A percentile compares a stretch with the other conserved stretches of the same genome.
Evolutionary conservation across 30 jellyfish, hydroid and myxozoan genomes (phyloP).

Genomic region (Cassiopea andromeda): DNA sequence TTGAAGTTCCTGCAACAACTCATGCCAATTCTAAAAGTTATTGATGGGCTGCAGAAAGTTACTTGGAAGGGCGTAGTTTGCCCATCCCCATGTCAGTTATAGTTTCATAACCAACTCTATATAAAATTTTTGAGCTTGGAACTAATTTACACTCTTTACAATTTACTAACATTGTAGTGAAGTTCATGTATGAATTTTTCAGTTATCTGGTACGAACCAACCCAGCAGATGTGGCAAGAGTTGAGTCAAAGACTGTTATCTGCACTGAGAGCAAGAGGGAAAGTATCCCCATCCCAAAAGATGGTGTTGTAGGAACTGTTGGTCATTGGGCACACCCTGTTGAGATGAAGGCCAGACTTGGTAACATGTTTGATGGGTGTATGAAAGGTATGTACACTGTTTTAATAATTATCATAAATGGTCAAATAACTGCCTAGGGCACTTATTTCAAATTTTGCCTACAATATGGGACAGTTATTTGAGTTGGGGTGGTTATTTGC

Average conservation of each 20-base stretch:
- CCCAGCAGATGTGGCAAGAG: conserved; percentile 99
- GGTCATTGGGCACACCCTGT: conserved; percentile 95
- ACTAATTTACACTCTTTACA: no score
- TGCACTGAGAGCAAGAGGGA: conserved; percentile 91
- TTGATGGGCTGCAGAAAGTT: no score
- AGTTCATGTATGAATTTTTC: not conserved
- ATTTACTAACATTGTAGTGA: no score
- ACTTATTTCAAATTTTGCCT: not conserved
- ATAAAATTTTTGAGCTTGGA: no score
- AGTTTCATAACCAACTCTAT: no score
- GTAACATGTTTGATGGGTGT: conserved; percentile 82
- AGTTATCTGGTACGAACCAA: conserved; percentile 97
- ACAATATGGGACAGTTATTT: not conserved
- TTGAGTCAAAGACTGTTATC: conserved; percentile 90
- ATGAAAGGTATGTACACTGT: conserved; percentile 83
- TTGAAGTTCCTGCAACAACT: no score
- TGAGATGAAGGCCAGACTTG: conserved; percentile 86
- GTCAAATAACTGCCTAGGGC: no score
- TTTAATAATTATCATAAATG: no score
- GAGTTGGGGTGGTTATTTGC: not conserved
- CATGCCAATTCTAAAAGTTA: no score
- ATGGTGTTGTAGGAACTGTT: conserved; percentile 85
- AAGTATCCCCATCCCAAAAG: conserved; percentile 87
- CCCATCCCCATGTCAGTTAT: no score
- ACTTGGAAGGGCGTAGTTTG: no score